Conservation (phyloP, 2,888 invertebrate genomes). For the Encarsia formosa region DNA sequence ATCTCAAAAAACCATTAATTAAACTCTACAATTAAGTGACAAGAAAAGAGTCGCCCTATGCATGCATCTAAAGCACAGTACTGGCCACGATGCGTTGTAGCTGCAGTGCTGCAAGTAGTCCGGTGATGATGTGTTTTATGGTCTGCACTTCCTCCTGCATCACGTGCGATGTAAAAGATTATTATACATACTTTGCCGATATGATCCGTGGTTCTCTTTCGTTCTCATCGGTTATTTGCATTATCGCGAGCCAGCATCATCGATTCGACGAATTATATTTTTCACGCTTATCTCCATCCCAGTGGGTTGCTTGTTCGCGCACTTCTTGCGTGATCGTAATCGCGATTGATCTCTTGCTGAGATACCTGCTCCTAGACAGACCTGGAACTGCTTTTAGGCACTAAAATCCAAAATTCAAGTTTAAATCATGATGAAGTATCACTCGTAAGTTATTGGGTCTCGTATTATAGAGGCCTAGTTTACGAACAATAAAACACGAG, state of each 20-base stretch:
- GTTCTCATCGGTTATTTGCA: conserved; percentile 33
- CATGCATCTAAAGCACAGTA: too few relatives aligned
- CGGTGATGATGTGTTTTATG: conserved; percentile 39
- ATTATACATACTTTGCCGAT: too few relatives aligned
- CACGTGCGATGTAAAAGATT: conserved; percentile 33
- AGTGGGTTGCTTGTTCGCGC: neutral
- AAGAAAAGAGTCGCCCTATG: too few relatives aligned
- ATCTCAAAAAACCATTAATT: too few relatives aligned
- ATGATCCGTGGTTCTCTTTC: conserved; percentile 16
- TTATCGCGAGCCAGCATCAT: conserved; percentile 34
- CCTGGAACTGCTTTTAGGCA: neutral
- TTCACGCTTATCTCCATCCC: conserved; percentile 7
- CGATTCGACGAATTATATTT: conserved; percentile 32
- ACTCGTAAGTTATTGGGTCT: too few relatives aligned
- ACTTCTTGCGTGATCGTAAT: conserved; percentile 6
- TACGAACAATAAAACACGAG: too few relatives aligned
- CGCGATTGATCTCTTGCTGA: conserved; percentile 18
- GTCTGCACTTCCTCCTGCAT: conserved; percentile 35
- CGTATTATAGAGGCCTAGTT: too few relatives aligned
- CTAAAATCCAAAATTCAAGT: too few relatives aligned
- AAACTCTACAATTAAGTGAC: too few relatives aligned
- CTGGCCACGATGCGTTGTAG: too few relatives aligned
- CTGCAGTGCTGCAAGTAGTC: too few relatives aligned
- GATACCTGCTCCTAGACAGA: neutral
- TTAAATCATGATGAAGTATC: too few relatives aligned